These are phyloP conservation scores for Mionectes macconnelli DNA, from an alignment of 2,113 vertebrate genomes.

Conservation along the genomic window DNA sequence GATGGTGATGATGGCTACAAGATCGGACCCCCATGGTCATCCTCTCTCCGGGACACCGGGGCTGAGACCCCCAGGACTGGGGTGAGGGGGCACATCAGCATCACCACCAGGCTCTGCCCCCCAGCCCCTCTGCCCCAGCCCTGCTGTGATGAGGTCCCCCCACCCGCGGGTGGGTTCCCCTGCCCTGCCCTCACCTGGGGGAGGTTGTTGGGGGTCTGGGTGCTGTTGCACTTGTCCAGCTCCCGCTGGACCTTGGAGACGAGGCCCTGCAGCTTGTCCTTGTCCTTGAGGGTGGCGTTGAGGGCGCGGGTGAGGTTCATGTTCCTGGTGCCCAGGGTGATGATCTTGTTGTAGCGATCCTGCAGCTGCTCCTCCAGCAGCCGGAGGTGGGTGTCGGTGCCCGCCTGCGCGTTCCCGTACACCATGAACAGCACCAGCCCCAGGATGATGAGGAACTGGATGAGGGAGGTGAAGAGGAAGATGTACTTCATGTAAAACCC, in stretches of 20 bases:
- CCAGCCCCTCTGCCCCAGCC: accelerated
- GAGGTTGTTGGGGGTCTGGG: background rate
- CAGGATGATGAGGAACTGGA: slow-evolving; percentile 92
- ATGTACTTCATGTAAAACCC: slow-evolving; percentile 84
- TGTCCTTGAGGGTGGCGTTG: slow-evolving; percentile 52
- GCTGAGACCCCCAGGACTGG: background rate
- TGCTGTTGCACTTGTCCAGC: slow-evolving; percentile 66
- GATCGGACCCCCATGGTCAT: background rate
- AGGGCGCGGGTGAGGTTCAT: slow-evolving; percentile 70
- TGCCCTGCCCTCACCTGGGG: background rate
- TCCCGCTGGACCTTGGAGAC: background rate
- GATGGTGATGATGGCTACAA: background rate
- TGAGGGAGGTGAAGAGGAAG: slow-evolving; percentile 90
- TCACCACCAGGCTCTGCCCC: background rate
- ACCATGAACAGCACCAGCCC: slow-evolving; percentile 94
- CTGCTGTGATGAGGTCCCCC: background rate
- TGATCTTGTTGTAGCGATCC: slow-evolving; percentile 55
- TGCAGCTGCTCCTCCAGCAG: slow-evolving; percentile 74
- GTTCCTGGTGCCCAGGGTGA: slow-evolving; percentile 57
- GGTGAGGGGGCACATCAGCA: accelerated
- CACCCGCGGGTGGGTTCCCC: background rate
- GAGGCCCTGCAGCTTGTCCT: background rate
- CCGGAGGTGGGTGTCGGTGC: slow-evolving; percentile 78
- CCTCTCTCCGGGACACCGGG: background rate
- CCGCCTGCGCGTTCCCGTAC: slow-evolving; percentile 84